Base-by-base conservation (phyloP, 2,888 invertebrate genomes). In the Brachylomia viminalis region DNA sequence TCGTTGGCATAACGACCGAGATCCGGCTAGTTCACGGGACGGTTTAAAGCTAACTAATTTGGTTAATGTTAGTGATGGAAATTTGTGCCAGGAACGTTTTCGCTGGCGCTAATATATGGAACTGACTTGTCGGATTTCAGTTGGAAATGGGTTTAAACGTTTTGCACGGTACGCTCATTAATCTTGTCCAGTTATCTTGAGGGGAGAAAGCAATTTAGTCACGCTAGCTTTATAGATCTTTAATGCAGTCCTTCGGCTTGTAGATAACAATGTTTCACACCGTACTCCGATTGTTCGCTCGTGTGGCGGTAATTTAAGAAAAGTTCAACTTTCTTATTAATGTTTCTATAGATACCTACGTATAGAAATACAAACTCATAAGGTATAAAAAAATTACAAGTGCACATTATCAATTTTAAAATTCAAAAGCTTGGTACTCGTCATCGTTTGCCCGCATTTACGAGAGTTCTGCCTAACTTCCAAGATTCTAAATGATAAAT, bases 101-200 rank as follows among this genome's bases (percentile, higher is more conserved):
- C 94, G 90, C 94, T 91, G 91, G 92, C 93, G 93, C 95, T 96
- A 96, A 96, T 96, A 95, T 96, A 96, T 96, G 96, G 95, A 93
- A 96, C 96, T 96, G 96, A 96, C 96, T 96, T 93, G 95, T 95
- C 93, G 96, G 95, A 95, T 96, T 96, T 95, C 93, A 95, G 95
- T 94, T 93, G 93, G 95, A 93, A 96, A 96, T 94, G 95, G 95
- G 95, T 95, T 96, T 96, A 95, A 96, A 93, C 95, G 96, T 95
- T 96, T 96, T 95, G 96, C 96, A 96, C 95, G 96, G 95, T 95
- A 94, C 93, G 91, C 94, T 96, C 96, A 95, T 96, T 96, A 95
- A 96, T 96, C 95, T 96, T 95, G 93, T 92, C 94, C 94, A 93
- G 95, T 95, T 96, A 96, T 96, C 96, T 96, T 94, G 93, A 92